Evolutionary conservation across 2,797 vertebrate genomes (phyloP), one percentile per base, ranked within the genome.

Genomic region (Pelodytes ibericus): DNA sequence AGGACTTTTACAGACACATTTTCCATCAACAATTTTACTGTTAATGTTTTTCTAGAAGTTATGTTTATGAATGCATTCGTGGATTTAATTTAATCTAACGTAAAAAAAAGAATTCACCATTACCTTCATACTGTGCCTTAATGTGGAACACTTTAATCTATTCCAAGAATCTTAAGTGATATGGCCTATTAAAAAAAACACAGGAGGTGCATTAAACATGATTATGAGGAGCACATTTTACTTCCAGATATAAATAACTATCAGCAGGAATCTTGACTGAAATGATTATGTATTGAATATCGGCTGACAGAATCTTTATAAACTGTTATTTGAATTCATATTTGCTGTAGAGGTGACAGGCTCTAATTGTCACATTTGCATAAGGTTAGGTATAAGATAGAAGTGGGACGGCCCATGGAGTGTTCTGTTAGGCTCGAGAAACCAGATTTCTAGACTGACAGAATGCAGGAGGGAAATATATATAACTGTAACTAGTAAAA

Each of bases 111-210:
- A 7, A 20, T 4, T 53, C 49, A 53, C 49, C 49, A 53, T 53
- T 53, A 53, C 49, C 20, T 53, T 53, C 49, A 53, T 20, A 16
- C 49, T 53, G 49, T 24, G 49, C 49, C 49, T 53, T 53, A 53
- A 53, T 53, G 49, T 53, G 49, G 20, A 53, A 53, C 20, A 20
- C 49, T 53, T 53, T 53, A 53, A 53, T 53, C 20, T 53, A 24
- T 53, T 53, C 16, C 4, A 22, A 53, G 49, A 53, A 20, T 53
- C 49, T 53, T 53, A 53, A 53, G 49, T 24, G 49, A 53, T 53
- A 20, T 53, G 49, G 49, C 49, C 49, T 53, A 16, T 53, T 53
- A 53, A 53, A 53, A 53, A 53, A 53, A 20, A 53, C 49, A 53
- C 16, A 16, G 49, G 20, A 24, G 49, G 49, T 53, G 49, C 49